These are phyloP conservation scores for Hesperophylax magnus DNA, from an alignment of 1,140 invertebrate species.

Conservation along the genomic window DNA sequence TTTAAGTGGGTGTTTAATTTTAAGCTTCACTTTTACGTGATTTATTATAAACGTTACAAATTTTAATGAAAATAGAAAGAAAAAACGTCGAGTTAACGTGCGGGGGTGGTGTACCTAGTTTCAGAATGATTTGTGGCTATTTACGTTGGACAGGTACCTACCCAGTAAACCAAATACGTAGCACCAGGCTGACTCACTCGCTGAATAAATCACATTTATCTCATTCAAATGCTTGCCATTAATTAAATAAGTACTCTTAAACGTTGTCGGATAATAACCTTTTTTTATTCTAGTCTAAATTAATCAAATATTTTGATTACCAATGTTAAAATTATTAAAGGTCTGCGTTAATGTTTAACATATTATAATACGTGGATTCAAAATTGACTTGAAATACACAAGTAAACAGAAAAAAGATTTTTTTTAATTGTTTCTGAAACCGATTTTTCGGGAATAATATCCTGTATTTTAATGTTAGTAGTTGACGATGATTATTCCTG, in stretches of 20 bases:
- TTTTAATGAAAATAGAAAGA: slow-evolving; percentile 26
- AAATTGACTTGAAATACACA: too few relatives aligned
- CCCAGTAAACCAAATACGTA: background rate
- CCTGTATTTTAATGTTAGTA: too few relatives aligned
- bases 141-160: slow-evolving; percentile 15
- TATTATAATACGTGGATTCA: too few relatives aligned
- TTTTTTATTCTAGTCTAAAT: too few relatives aligned
- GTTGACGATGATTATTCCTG: too few relatives aligned
- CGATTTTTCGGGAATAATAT: too few relatives aligned
- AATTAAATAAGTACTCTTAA: background rate
- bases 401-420: too few relatives aligned
- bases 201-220: background rate
- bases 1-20: slow-evolving; percentile 7
- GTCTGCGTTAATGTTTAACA: too few relatives aligned
- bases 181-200: background rate
- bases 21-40: slow-evolving; percentile 9
- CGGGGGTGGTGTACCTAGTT: slow-evolving; percentile 16
- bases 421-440: too few relatives aligned
- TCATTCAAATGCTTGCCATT: background rate
- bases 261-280: too few relatives aligned
- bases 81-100: background rate
- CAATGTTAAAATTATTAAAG: too few relatives aligned
- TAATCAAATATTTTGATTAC: too few relatives aligned
- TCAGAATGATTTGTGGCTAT: slow-evolving; percentile 23
- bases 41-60: slow-evolving; percentile 5